Percentiles rank a stretch among this genome's conserved stretches.
Evolutionary conservation across 2,113 vertebrate genomes (phyloP).

Genomic region (Menidia beryllina): DNA sequence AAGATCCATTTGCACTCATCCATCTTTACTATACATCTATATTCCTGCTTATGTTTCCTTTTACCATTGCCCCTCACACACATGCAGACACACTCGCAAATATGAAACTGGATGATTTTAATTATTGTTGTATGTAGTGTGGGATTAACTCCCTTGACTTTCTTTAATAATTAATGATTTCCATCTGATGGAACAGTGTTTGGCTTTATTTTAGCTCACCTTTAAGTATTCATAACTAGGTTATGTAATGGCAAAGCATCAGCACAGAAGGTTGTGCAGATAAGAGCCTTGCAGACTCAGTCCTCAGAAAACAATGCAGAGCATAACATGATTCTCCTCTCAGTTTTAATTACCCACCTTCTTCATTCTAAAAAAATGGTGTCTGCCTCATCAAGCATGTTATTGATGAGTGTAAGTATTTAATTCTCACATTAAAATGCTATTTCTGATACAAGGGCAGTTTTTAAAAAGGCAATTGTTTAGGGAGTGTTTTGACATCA

Average conservation of each 20-base stretch:
- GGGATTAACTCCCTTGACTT: constrained; percentile 57
- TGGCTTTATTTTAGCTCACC: constrained; percentile 70
- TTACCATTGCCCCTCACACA: background rate
- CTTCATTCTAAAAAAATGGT: constrained; percentile 29
- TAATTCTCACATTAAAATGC: constrained; percentile 25
- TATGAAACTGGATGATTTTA: constrained; percentile 31
- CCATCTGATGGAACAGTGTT: constrained; percentile 62
- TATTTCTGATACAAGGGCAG: constrained; percentile 8
- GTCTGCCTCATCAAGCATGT: constrained; percentile 37
- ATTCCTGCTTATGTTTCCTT: background rate
- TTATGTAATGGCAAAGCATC: constrained; percentile 61
- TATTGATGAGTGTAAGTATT: constrained; percentile 43
- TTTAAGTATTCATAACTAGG: constrained; percentile 72
- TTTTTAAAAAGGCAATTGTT: constrained; percentile 19
- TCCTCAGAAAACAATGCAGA: constrained; percentile 46
- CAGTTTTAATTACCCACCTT: constrained; percentile 60
- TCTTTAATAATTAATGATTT: constrained; percentile 72
- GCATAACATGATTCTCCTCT: constrained; percentile 56
- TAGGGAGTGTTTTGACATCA: background rate
- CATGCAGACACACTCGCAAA: constrained; percentile 17
- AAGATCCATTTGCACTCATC: constrained; percentile 1
- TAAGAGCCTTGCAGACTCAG: constrained; percentile 22
- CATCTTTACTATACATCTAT: background rate
- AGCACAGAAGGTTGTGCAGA: constrained; percentile 34
- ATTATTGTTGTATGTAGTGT: constrained; percentile 46